Base-by-base conservation (phyloP, 2,113 vertebrate species). In the Varanus komodoensis region DNA sequence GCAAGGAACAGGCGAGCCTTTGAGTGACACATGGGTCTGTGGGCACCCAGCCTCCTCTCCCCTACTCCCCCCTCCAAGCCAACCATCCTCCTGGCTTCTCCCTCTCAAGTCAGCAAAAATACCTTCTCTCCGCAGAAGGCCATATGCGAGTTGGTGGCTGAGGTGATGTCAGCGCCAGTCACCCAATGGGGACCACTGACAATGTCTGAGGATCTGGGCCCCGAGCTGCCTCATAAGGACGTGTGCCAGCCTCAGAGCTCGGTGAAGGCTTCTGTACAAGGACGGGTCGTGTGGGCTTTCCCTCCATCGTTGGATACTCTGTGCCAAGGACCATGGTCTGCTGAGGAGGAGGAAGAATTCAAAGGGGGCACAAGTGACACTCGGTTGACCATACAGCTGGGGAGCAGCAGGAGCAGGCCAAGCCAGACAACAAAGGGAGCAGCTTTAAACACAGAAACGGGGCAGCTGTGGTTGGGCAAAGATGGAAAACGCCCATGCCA, bases 401-500 rank as follows among this genome's bases (percentile, higher is more conserved):
- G 88, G 89, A 57, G 68, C 52, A 67, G 68, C 32, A 80, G 69
- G 50, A 67, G 29, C 64, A 85, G 87, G 50, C 74, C 73, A 48
- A 73, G 75, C 82, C 74, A 12, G 44, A 85, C 32, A 67, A 75
- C 57, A 52, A 68, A 61, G 71, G 71, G 80, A 67, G 64, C n/a
- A 4, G 25, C 86, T 80, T 92, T 94, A 85, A 79, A 73, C 74
- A 87, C 91, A 87, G 89, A 69, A 89, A 75, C 34, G 1, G 91
- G 87, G n/a, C 81, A 48, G 78, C 80, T 78, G 92, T 74, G 91
- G 86, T 92, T 57, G 92, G 71, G 95, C 91, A 82, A 97, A 95
- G 96, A 99, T 99, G 98, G 98, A 99, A 96, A 98, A 98, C 93
- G 89, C 98, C 91, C 97, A 98, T 95, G 81, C 85, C 57, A 98